Evolutionary conservation across 2,797 vertebrate genomes (phyloP).

Genomic region (Centropyge bicolor): DNA sequence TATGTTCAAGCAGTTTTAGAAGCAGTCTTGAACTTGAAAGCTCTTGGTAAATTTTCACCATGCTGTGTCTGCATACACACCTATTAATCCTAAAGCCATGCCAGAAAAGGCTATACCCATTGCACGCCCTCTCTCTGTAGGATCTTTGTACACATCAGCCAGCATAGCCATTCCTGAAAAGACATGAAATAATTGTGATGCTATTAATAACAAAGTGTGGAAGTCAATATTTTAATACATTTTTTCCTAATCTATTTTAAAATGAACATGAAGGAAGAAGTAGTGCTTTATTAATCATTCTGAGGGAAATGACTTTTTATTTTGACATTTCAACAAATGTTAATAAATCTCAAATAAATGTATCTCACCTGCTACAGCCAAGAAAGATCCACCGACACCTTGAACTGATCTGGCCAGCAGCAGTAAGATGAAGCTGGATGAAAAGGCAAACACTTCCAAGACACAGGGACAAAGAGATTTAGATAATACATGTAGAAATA

Average conservation of each 20-base stretch:
- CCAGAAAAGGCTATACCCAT: conserved; percentile 91
- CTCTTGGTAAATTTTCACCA: neutral
- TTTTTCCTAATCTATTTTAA: too few species aligned
- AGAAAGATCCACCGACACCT: conserved; percentile 92
- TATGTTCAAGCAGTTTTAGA: too few species aligned
- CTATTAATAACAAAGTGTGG: neutral
- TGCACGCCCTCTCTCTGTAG: conserved; percentile 90
- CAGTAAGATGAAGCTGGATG: conserved; percentile 87
- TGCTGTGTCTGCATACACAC: conserved; percentile 78
- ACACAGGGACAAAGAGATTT: conserved; percentile 8
- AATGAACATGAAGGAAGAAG: too few species aligned
- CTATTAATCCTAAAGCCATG: conserved; percentile 91
- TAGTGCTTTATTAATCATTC: too few species aligned
- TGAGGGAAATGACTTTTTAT: too few species aligned
- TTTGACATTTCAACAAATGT: neutral
- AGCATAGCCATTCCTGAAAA: conserved; percentile 90
- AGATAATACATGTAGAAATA: neutral
- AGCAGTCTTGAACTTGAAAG: too few species aligned
- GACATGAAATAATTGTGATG: neutral
- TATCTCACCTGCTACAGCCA: conserved; percentile 89
- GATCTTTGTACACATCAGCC: conserved; percentile 90
- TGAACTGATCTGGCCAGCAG: conserved; percentile 91
- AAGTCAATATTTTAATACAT: too few species aligned
- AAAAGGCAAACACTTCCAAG: conserved; percentile 91
- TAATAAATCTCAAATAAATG: neutral